Conservation (phyloP, 1,140 invertebrate genomes). For the Drosophila athabasca region DNA sequence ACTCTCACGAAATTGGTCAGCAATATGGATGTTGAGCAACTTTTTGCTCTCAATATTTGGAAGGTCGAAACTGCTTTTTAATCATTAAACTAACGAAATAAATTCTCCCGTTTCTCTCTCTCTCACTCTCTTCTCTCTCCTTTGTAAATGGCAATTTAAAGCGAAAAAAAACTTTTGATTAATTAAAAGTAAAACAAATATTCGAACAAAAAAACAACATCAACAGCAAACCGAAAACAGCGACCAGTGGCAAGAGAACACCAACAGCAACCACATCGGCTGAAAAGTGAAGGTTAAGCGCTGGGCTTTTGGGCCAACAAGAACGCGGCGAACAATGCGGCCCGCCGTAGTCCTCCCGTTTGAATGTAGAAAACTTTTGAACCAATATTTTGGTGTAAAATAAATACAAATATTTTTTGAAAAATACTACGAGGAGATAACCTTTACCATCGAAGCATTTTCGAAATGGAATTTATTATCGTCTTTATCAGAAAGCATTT, state of each 20-base stretch:
- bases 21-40: slow-evolving; percentile 37
- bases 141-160: slow-evolving; percentile 59
- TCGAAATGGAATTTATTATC: slow-evolving; percentile 75
- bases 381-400: slow-evolving; percentile 16
- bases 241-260: slow-evolving; percentile 11
- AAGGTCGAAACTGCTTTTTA: slow-evolving; percentile 41
- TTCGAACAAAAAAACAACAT: slow-evolving; percentile 29
- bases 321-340: too few species aligned
- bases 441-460: slow-evolving; percentile 56
- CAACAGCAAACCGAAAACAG: slow-evolving; percentile 27
- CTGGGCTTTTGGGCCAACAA: too few species aligned
- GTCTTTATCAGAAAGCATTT: slow-evolving; percentile 62
- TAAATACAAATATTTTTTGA: background rate
- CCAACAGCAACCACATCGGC: slow-evolving; percentile 6
- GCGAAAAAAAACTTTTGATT: slow-evolving; percentile 67
- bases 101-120: slow-evolving; percentile 52
- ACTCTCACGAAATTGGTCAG: slow-evolving; percentile 51
- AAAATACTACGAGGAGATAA: slow-evolving; percentile 9
- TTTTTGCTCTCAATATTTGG: slow-evolving; percentile 24
- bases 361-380: slow-evolving; percentile 10
- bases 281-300: slow-evolving; percentile 2
- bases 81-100: slow-evolving; percentile 71
- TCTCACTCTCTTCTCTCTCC: slow-evolving; percentile 1
- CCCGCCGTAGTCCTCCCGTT: too few species aligned
- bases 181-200: slow-evolving; percentile 72